These are phyloP conservation scores for Calameuta idolon DNA, from an alignment of 2,888 invertebrate genomes.

Conservation along the genomic window DNA sequence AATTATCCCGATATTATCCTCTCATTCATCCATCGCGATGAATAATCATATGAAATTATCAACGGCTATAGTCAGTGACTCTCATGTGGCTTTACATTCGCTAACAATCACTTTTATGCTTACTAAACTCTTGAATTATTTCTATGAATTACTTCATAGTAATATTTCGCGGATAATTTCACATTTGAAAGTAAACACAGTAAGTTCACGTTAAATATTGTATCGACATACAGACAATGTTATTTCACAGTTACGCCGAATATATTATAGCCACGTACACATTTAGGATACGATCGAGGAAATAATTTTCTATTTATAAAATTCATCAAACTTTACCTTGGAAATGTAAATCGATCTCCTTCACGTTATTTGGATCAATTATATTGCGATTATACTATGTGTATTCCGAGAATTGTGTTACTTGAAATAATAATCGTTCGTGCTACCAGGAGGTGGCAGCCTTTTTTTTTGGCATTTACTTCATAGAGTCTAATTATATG, in stretches of 20 bases:
- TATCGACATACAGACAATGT: no score
- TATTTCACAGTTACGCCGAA: no score
- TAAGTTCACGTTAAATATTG: not conserved
- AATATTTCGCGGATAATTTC: not conserved
- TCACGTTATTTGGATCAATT: no score
- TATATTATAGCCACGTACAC: no score
- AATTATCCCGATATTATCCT: constrained; percentile 46
- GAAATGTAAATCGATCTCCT: no score
- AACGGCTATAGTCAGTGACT: constrained; percentile 36
- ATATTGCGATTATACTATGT: constrained; percentile 4
- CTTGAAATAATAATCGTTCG: not conserved
- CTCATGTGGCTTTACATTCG: constrained; percentile 23
- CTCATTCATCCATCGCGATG: constrained; percentile 36
- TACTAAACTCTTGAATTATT: not conserved
- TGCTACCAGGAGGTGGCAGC: constrained; percentile 13
- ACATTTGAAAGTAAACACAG: not conserved
- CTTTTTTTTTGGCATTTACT: constrained; percentile 1
- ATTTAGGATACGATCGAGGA: no score
- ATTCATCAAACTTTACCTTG: no score
- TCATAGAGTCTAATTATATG: constrained; percentile 1
- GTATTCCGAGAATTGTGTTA: constrained; percentile 11
- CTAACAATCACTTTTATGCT: not conserved
- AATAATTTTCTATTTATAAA: no score
- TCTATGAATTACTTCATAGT: not conserved
- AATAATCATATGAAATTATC: constrained; percentile 54